Percentiles rank a stretch among this genome's conserved stretches.
Conservation (phyloP, 1,140 invertebrate genomes). For the Drosophila parabipectinata region DNA sequence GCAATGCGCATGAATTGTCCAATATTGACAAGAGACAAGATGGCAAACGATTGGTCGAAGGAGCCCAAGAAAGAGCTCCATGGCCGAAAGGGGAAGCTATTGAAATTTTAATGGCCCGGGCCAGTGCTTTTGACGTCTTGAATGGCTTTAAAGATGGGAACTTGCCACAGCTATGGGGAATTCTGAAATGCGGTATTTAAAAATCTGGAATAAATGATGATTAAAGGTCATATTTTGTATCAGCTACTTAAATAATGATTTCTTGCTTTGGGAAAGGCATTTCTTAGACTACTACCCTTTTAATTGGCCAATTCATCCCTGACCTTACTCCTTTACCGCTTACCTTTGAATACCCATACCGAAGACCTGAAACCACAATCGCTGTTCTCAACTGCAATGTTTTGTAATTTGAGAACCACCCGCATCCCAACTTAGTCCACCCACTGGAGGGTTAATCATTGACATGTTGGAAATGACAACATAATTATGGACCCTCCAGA, state of each 20-base stretch:
- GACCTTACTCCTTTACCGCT: neutral
- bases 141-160: neutral
- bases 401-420: conserved; percentile 33
- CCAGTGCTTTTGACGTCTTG: conserved; percentile 38
- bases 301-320: neutral
- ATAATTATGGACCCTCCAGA: conserved; percentile 68
- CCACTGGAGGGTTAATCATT: conserved; percentile 35
- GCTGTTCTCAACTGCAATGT: conserved; percentile 13
- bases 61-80: conserved; percentile 23
- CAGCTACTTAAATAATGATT: too few species aligned
- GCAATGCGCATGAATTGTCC: conserved; percentile 80
- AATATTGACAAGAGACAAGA: conserved; percentile 79
- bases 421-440: conserved; percentile 27
- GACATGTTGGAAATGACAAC: conserved; percentile 71
- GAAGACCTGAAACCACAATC: neutral
- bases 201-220: too few species aligned
- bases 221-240: too few species aligned
- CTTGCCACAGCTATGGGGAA: neutral
- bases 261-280: too few species aligned
- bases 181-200: neutral
- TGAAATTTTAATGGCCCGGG: conserved; percentile 69
- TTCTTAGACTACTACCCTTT: neutral
- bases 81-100: conserved; percentile 40
- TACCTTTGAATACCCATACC: neutral
- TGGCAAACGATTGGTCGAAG: conserved; percentile 54